Conservation (phyloP, 2,113 vertebrate genomes). For the Ammodramus savannarum region DNA sequence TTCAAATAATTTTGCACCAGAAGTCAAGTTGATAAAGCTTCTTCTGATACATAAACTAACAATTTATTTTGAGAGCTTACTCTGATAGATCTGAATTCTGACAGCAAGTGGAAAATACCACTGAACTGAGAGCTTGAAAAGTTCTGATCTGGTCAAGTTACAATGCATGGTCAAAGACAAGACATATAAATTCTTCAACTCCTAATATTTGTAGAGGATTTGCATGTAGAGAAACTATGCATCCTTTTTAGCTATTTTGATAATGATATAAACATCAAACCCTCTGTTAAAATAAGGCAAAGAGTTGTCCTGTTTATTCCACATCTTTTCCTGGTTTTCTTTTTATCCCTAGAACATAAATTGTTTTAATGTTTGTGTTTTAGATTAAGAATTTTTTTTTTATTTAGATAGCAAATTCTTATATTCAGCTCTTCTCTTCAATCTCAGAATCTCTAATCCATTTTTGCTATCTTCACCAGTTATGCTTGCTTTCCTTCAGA, state of each 20-base stretch:
- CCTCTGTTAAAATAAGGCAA: neutral
- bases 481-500: constrained; percentile 19
- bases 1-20: neutral
- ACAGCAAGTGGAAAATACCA: neutral
- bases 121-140: neutral
- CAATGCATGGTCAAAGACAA: neutral
- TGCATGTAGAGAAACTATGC: neutral
- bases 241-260: neutral
- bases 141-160: neutral
- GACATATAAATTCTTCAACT: neutral
- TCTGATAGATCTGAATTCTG: neutral
- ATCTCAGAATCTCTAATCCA: neutral
- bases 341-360: neutral
- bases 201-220: neutral
- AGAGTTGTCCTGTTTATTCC: neutral
- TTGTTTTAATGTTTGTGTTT: neutral
- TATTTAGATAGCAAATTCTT: neutral
- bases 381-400: neutral
- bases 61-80: neutral
- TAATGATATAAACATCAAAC: neutral
- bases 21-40: neutral
- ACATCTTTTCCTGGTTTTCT: neutral
- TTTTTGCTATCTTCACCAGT: neutral
- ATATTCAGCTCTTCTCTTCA: neutral
- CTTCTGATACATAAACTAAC: neutral